These are phyloP conservation scores for Colius striatus DNA, from an alignment of 2,113 vertebrate genomes.

Conservation along the genomic window DNA sequence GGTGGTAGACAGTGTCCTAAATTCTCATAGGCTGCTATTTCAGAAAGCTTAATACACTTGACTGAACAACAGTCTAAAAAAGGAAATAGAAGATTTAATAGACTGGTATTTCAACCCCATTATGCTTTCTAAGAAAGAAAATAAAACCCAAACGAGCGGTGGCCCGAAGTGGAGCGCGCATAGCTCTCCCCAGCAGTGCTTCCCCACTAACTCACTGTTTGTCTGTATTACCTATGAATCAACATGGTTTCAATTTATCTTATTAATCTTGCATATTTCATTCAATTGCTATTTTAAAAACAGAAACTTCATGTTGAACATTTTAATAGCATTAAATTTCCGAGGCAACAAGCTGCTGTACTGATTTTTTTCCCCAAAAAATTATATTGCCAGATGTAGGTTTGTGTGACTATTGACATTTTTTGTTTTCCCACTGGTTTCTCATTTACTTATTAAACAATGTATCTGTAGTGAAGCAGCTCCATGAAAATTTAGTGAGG, in stretches of 20 bases:
- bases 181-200: constrained; percentile 42
- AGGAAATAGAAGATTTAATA: constrained; percentile 56
- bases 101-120: constrained; percentile 50
- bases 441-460: constrained; percentile 65
- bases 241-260: constrained; percentile 80
- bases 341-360: constrained; percentile 70
- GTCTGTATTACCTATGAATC: constrained; percentile 68
- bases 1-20: neutral
- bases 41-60: constrained; percentile 64
- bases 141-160: constrained; percentile 62
- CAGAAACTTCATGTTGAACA: constrained; percentile 74
- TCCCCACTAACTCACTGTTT: constrained; percentile 62
- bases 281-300: constrained; percentile 78
- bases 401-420: constrained; percentile 63
- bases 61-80: constrained; percentile 34
- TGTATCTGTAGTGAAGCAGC: constrained; percentile 47
- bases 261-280: constrained; percentile 73
- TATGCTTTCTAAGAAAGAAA: constrained; percentile 74
- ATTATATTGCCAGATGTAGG: constrained; percentile 70
- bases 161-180: constrained; percentile 4
- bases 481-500: constrained; percentile 6
- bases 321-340: constrained; percentile 77
- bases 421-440: constrained; percentile 56
- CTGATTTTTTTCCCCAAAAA: constrained; percentile 24
- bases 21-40: constrained; percentile 26